Evolutionary conservation across 2,888 invertebrate species (phyloP).

Genomic region (Octodonta nipae): DNA sequence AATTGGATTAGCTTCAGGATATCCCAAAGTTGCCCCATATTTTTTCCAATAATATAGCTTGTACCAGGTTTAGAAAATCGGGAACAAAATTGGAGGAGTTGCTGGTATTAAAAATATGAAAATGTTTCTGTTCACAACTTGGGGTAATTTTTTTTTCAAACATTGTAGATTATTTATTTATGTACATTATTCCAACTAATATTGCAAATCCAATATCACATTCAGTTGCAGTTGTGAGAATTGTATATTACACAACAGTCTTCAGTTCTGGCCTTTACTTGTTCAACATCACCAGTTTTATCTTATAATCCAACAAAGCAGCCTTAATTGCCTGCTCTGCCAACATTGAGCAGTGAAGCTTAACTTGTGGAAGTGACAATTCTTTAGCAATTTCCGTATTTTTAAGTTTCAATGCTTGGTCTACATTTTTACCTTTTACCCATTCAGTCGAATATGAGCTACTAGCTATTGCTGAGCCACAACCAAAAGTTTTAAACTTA

Average conservation of each 20-base stretch:
- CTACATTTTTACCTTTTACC: constrained; percentile 91
- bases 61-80: too few species aligned
- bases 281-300: constrained; percentile 50
- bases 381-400: constrained; percentile 98
- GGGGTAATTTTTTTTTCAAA: too few species aligned
- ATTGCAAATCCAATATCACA: constrained; percentile 10
- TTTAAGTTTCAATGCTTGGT: constrained; percentile 81
- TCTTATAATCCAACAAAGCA: constrained; percentile 87
- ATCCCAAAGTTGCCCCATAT: too few species aligned
- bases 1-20: too few species aligned
- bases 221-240: constrained; percentile 7
- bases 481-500: constrained; percentile 98
- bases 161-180: too few species aligned
- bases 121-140: too few species aligned
- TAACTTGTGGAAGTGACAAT: constrained; percentile 92
- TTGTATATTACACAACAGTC: too few species aligned
- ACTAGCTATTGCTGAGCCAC: constrained; percentile 96
- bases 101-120: too few species aligned
- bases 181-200: constrained; percentile 1
- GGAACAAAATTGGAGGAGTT: too few species aligned
- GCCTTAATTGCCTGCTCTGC: constrained; percentile 99
- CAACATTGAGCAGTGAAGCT: constrained; percentile 98
- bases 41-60: too few species aligned
- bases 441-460: constrained; percentile 91
- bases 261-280: not conserved